phyloP scores from a whole-genome alignment of 2,797 vertebrate species.

The Scyliorhinus canicula region DNA sequence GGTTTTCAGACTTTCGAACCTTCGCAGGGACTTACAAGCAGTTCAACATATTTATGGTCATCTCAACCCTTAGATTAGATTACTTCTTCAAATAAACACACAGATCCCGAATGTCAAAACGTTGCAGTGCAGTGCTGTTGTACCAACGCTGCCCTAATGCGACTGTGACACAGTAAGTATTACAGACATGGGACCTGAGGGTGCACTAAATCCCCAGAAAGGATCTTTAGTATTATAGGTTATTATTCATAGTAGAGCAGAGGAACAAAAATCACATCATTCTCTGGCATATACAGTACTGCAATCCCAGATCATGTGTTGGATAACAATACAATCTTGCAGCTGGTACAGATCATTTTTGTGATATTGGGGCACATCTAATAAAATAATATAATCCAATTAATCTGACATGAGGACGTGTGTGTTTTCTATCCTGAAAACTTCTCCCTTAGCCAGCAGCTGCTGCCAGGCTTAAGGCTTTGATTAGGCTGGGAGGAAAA shows the following conservation, averaged over 20 bases:
- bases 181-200: not conserved
- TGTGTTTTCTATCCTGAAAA: not conserved
- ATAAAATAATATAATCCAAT: not conserved
- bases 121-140: not conserved
- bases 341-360: not conserved
- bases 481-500: not conserved
- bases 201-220: not conserved
- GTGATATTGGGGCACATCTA: not conserved
- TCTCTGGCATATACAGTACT: not conserved
- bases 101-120: no score
- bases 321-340: not conserved
- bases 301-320: not conserved
- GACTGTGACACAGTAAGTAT: not conserved
- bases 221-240: not conserved
- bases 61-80: no score
- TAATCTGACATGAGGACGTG: not conserved
- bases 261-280: not conserved
- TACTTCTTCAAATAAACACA: not conserved
- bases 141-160: not conserved
- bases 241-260: not conserved
- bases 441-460: not conserved
- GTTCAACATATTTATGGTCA: not conserved
- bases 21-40: not conserved
- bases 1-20: not conserved
- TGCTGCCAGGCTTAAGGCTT: not conserved